Evolutionary conservation across 37 sponge, comb jelly and placozoan genomes (phyloP).

Genomic region (Axinella damicornis): DNA sequence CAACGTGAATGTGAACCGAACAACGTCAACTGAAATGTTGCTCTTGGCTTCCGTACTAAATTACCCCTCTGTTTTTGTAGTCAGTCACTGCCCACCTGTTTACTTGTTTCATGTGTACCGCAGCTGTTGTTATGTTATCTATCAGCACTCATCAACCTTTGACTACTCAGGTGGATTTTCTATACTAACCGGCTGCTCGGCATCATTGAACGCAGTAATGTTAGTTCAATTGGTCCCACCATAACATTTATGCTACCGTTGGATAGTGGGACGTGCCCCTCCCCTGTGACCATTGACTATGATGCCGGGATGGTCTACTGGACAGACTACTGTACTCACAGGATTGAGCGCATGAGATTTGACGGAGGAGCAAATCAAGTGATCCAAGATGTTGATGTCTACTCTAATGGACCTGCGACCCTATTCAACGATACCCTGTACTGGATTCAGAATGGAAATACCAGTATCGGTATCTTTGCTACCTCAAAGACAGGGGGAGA

Average conservation of each 20-base stretch:
- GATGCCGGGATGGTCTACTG: background rate
- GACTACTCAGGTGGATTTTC: background rate
- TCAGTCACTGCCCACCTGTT: no score
- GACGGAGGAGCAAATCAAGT: background rate
- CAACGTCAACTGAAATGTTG: no score
- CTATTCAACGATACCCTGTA: background rate
- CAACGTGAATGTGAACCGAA: no score
- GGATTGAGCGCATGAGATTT: background rate
- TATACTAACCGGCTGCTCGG: background rate
- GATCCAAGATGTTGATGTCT: background rate
- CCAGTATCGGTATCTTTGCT: background rate
- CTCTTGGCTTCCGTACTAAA: no score
- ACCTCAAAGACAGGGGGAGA: no score
- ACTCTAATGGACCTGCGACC: background rate
- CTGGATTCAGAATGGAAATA: slow-evolving; percentile 3
- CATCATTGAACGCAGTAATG: no score
- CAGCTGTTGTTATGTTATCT: no score
- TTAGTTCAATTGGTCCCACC: background rate
- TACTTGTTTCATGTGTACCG: no score
- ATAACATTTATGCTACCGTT: no score
- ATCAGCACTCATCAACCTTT: no score
- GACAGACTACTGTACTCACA: background rate
- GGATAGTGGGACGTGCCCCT: background rate
- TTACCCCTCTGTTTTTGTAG: no score
- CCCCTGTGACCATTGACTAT: background rate